These are phyloP conservation scores for Mus caroli DNA, from an alignment of 2,797 vertebrate genomes.

Conservation along the genomic window DNA sequence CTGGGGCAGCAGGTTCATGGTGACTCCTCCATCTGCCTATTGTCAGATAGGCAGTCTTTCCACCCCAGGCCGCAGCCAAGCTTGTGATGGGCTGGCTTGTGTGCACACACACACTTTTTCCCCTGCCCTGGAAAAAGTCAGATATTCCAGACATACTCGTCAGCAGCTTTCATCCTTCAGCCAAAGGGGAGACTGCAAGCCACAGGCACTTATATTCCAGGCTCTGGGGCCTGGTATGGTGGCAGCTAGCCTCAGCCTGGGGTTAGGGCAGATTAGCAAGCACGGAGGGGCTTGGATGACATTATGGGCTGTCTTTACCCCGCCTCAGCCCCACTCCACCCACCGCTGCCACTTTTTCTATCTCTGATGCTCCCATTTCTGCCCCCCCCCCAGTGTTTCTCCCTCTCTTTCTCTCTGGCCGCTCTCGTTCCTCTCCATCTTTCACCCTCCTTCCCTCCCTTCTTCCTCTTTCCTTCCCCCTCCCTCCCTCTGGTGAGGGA, in stretches of 20 bases:
- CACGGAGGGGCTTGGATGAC: not conserved
- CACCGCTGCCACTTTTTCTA: rapidly evolving
- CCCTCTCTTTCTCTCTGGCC: not conserved
- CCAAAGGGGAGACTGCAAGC: slow-evolving; percentile 38
- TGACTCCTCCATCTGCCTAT: not conserved
- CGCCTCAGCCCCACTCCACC: no score
- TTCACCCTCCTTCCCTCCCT: not conserved
- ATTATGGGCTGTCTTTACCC: not conserved
- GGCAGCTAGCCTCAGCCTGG: not conserved
- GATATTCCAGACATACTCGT: slow-evolving; percentile 69
- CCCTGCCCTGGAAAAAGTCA: slow-evolving; percentile 60
- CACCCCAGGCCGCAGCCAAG: not conserved
- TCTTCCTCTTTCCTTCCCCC: not conserved
- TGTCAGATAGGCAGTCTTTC: slow-evolving; percentile 28
- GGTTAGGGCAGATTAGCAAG: not conserved
- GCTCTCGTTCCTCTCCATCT: not conserved
- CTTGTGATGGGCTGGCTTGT: slow-evolving; percentile 12
- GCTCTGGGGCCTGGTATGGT: rapidly evolving
- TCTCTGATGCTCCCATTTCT: not conserved
- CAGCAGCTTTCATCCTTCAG: slow-evolving; percentile 62
- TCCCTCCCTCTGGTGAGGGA: not conserved
- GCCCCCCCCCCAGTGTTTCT: not conserved
- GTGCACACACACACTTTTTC: not conserved
- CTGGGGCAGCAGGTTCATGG: not conserved
- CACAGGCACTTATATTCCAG: not conserved